Evolutionary conservation across 2,113 vertebrate genomes (phyloP).

Genomic region (Dunckerocampus dactyliophorus): DNA sequence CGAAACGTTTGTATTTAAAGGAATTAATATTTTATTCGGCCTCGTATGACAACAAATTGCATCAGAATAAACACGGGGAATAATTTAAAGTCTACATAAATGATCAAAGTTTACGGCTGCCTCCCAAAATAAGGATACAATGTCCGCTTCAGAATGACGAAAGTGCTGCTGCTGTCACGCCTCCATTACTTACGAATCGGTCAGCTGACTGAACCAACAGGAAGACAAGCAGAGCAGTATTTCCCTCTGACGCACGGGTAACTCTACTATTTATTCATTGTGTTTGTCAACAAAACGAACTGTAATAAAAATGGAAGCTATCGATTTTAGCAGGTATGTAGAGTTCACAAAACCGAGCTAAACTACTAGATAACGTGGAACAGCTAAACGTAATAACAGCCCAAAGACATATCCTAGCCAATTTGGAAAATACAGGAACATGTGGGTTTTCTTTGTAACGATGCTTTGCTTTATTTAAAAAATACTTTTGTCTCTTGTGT

Average conservation of each 20-base stretch:
- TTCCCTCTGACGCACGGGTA: slow-evolving; percentile 29
- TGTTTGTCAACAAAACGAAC: background rate
- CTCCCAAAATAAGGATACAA: background rate
- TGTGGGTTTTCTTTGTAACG: background rate
- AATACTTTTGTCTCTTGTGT: background rate
- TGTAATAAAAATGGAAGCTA: background rate
- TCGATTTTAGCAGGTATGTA: background rate
- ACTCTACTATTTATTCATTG: background rate
- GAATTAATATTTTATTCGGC: background rate
- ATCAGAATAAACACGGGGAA: no score
- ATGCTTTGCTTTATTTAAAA: background rate
- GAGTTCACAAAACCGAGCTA: no score
- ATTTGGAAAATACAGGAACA: no score
- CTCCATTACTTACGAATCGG: background rate
- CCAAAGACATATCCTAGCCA: no score
- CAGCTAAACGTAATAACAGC: no score
- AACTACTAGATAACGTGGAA: no score
- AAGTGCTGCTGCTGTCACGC: slow-evolving; percentile 24
- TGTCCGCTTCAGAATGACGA: slow-evolving; percentile 10
- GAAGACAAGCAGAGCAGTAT: slow-evolving; percentile 9
- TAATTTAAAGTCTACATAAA: background rate
- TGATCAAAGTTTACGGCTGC: no score
- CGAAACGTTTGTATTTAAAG: background rate
- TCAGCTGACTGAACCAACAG: slow-evolving; percentile 42
- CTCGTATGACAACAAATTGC: no score